A percentile compares a stretch with the other conserved stretches of the same genome.
phyloP scores from a whole-genome alignment of 2,113 vertebrate species.

The Ophiodon elongatus region DNA sequence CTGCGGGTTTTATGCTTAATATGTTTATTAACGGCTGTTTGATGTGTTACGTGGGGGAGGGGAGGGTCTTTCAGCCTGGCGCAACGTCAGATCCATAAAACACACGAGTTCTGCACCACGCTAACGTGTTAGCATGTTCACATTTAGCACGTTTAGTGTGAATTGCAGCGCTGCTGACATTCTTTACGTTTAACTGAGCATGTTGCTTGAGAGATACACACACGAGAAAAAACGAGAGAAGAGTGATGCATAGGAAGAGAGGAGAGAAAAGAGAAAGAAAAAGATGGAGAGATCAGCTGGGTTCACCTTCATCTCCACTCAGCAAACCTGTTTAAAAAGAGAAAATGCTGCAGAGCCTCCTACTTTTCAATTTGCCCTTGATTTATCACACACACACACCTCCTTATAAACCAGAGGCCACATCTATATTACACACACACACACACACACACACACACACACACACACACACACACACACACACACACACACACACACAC shows the following conservation, averaged over 20 bases:
- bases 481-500: not conserved
- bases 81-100: too few species aligned
- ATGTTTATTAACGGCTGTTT: not conserved
- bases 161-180: too few species aligned
- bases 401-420: slow-evolving; percentile 37
- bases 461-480: slow-evolving; percentile 15
- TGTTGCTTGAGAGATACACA: too few species aligned
- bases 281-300: slow-evolving; percentile 25
- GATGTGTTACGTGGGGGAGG: not conserved
- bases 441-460: slow-evolving; percentile 1
- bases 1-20: not conserved
- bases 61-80: not conserved
- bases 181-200: not conserved
- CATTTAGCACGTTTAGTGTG: too few species aligned
- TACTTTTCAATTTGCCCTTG: slow-evolving; percentile 62
- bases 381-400: slow-evolving; percentile 23
- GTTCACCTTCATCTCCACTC: slow-evolving; percentile 56
- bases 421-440: slow-evolving; percentile 25
- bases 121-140: too few species aligned
- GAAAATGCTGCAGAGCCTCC: slow-evolving; percentile 7
- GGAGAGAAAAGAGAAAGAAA: not conserved
- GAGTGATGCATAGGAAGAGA: not conserved
- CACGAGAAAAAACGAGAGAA: not conserved
- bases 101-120: too few species aligned
- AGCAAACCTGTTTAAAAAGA: slow-evolving; percentile 58